Base-by-base conservation (phyloP, 2,113 vertebrate species). In the Nothobranchius kuhntae region DNA sequence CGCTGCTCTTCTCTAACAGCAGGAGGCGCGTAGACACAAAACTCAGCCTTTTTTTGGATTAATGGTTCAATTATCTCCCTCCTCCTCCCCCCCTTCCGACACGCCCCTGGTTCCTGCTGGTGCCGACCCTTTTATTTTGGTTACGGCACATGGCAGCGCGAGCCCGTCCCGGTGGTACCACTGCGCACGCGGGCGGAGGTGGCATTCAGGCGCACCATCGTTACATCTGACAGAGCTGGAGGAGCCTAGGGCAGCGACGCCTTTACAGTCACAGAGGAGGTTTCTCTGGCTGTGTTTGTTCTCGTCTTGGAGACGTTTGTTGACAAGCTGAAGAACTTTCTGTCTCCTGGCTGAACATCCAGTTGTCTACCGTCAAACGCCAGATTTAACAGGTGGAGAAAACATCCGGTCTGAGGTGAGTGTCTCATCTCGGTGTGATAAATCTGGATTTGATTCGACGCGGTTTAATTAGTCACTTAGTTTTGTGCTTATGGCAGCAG, bases 91-190 rank as follows among this genome's bases (percentile, higher is more conserved):
- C 58, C 73, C 53, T 70, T 36, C 51, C 5, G 84, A 79, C 89
- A 78, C 89, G 82, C 91, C 90, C 84, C 75, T 47, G 13, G 11
- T 30, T 48, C 50, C 65, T 53, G 73, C 53, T 45, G 36, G 48
- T 70, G 88, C 80, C 83, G 74, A 10, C 55, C 53, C 73, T n/a
- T 55, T 87, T 90, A 90, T 92, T 92, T 89, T 93, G 86, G 87
- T 87, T 53, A 70, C 48, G 70, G 83, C 91, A 90, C 91, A 89
- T 92, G 91, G 90, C 82, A 81, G 14, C 24, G 62, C 55, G 70
- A 84, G 53, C 73, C 53, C 66, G 46, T 64, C 65, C 53, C 45
- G 42, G 58, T 60, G 56, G 60, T 15, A 47, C 10, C 60, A 45
- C 11, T 52, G 68, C 65, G 75, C 68, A 74, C 63, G 78, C 66